Base-by-base conservation (phyloP, 1,140 invertebrate species). In the Drosophila mojavensis region DNA sequence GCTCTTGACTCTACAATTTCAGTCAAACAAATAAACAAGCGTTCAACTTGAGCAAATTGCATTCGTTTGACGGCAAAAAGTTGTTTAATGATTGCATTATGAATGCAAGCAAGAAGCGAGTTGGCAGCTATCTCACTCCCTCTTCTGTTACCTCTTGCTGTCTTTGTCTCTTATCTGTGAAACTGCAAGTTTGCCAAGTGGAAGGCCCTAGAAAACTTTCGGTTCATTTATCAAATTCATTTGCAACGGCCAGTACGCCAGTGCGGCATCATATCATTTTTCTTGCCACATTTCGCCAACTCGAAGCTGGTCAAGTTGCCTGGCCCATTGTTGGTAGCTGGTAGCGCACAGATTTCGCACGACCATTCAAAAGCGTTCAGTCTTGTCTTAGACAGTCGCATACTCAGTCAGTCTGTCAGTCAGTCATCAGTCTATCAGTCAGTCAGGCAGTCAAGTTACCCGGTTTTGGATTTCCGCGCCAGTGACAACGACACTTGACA, bases 171-270 rank as follows among this genome's bases (percentile, higher is more conserved):
- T 45, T 39, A 61, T 41, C 56, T 51, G 33, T 33, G 6, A 10
- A 33, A 33, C 0, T 10, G 33, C 33, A 33, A 33, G 9, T 6
- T 24, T 51, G 58, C 5, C 43, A n/a, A 41, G 26, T 30, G 13
- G 13, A 24, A 43, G 51, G 61, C 60, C 33, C 24, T 39, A 24
- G 47, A 66, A 47, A 65, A 75, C 60, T 72, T 69, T 70, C 48
- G 56, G 64, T 74, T 76, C 85, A 79, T 89, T 84, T 84, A 85
- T 89, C 80, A 84, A 81, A 81, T 71, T 78, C 79, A 74, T 82
- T 82, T 60, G 68, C 70, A 58, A 54, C 69, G 59, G 47, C 39
- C 59, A 20, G 39, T n/a, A 26, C 45, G 9, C 61, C 28, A 24
- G 20, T 24, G 20, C 20, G 33, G 61, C 43, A 58, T 64, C 58